Conservation (phyloP, 2,797 vertebrate species). For the Xenopus petersii region DNA sequence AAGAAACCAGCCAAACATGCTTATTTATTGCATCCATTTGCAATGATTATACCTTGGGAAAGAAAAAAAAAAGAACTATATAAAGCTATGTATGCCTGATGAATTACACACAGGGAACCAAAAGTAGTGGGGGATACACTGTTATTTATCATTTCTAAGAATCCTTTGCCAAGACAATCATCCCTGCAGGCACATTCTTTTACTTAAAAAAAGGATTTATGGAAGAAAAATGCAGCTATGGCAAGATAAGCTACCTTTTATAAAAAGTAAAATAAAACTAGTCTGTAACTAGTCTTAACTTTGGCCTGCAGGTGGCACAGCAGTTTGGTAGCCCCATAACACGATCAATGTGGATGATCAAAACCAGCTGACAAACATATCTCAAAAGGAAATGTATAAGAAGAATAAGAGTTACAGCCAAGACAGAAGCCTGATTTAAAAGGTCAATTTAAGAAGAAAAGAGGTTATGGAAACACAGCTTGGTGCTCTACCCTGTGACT, state of each 20-base stretch:
- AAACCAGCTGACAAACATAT: too few relatives aligned
- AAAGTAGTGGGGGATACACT: constrained; percentile 16
- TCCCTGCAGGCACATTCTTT: constrained; percentile 8
- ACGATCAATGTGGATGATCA: too few relatives aligned
- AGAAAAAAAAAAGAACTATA: constrained; percentile 1
- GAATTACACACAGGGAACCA: constrained; percentile 24
- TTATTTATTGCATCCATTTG: constrained; percentile 11
- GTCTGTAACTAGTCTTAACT: too few relatives aligned
- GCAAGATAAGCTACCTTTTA: background rate
- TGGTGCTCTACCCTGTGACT: too few relatives aligned
- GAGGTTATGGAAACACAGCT: too few relatives aligned
- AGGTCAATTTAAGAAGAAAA: too few relatives aligned
- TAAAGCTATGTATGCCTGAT: constrained; percentile 20
- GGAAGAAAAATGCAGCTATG: constrained; percentile 6
- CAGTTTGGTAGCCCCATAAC: too few relatives aligned
- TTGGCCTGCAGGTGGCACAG: too few relatives aligned
- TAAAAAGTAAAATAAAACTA: too few relatives aligned
- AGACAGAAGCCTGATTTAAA: too few relatives aligned
- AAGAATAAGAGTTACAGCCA: too few relatives aligned
- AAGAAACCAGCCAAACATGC: constrained; percentile 5
- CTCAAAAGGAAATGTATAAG: too few relatives aligned
- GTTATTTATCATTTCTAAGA: constrained; percentile 34
- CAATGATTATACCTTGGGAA: constrained; percentile 12
- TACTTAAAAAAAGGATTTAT: constrained; percentile 13
- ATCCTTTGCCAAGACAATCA: constrained; percentile 21